These are phyloP conservation scores for Drosophila mettleri DNA, from an alignment of 2,888 invertebrate genomes.

Conservation along the genomic window DNA sequence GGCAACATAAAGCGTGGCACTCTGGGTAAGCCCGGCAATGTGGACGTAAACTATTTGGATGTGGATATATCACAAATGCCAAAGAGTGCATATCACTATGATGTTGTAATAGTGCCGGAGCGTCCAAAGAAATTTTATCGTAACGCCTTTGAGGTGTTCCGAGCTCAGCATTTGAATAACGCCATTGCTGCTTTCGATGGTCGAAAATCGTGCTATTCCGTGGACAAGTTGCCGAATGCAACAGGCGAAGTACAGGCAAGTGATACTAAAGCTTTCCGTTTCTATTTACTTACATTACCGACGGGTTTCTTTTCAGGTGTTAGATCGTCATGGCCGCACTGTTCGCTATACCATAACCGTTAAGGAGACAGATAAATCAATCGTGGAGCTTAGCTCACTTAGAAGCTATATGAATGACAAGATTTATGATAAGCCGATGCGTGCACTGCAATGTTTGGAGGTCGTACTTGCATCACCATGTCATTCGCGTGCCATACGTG, in stretches of 20 bases:
- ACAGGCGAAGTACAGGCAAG: conserved; percentile 69
- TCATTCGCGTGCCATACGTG: conserved; percentile 69
- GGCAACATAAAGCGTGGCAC: conserved; percentile 75
- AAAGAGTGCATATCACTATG: conserved; percentile 90
- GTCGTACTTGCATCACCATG: conserved; percentile 88
- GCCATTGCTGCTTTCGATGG: conserved; percentile 90
- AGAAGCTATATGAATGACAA: conserved; percentile 78
- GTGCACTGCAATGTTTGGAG: conserved; percentile 87
- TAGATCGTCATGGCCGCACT: conserved; percentile 57
- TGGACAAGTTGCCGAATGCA: conserved; percentile 47
- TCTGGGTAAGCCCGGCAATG: conserved; percentile 84
- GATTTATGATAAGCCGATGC: conserved; percentile 84
- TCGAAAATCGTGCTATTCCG: conserved; percentile 88
- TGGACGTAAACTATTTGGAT: conserved; percentile 89
- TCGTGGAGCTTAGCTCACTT: conserved; percentile 76
- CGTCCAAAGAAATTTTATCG: conserved; percentile 88
- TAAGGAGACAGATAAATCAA: conserved; percentile 69
- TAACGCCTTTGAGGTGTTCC: conserved; percentile 85
- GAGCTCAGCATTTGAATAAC: conserved; percentile 83
- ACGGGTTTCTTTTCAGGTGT: conserved; percentile 55
- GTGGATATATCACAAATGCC: conserved; percentile 86
- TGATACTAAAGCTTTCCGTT: background rate
- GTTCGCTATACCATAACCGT: conserved; percentile 71
- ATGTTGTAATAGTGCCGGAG: conserved; percentile 90
- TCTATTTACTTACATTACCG: background rate